A percentile compares a stretch with the other conserved stretches of the same genome.
Conservation (phyloP, 2,888 invertebrate species). For the Caenorhabditis drosophilae region DNA sequence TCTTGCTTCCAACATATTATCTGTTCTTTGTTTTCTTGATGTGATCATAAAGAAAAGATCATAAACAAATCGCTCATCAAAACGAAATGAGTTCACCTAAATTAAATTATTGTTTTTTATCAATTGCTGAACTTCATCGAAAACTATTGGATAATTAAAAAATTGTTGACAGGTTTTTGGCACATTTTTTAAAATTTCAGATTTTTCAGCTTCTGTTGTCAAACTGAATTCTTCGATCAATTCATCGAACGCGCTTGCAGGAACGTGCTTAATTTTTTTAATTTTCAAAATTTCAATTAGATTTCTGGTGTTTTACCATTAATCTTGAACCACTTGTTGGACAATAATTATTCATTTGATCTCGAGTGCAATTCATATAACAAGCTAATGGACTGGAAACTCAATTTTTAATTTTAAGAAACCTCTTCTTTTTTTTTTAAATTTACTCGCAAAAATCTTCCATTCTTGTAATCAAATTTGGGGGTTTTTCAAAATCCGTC, state of each 20-base stretch:
- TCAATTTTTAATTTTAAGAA: not conserved
- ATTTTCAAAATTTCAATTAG: not conserved
- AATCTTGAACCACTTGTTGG: slow-evolving; percentile 11
- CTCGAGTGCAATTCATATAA: slow-evolving; percentile 11
- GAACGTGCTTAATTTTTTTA: not conserved
- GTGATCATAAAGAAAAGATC: slow-evolving; percentile 13
- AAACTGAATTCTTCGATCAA: not conserved
- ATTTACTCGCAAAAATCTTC: slow-evolving; percentile 7
- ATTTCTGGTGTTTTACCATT: slow-evolving; percentile 1
- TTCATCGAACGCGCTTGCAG: slow-evolving; percentile 7
- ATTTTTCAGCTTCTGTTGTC: slow-evolving; percentile 2
- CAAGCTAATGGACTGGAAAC: slow-evolving; percentile 13
- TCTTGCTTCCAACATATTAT: not conserved
- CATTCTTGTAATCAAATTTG: slow-evolving; percentile 1
- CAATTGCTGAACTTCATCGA: not conserved
- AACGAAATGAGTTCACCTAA: slow-evolving; percentile 7
- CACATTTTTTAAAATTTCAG: not conserved
- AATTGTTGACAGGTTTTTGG: slow-evolving; percentile 6
- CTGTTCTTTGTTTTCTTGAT: not conserved
- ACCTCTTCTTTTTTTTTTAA: not conserved
- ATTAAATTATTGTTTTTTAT: not conserved
- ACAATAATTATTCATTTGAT: slow-evolving; percentile 9
- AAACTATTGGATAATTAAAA: slow-evolving; percentile 1
- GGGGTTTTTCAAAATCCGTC: not conserved
- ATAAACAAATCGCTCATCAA: slow-evolving; percentile 4